Percentiles rank a stretch among this genome's conserved stretches.
Evolutionary conservation across 1,140 invertebrate species (phyloP).

Genomic region (Orussus abietinus): DNA sequence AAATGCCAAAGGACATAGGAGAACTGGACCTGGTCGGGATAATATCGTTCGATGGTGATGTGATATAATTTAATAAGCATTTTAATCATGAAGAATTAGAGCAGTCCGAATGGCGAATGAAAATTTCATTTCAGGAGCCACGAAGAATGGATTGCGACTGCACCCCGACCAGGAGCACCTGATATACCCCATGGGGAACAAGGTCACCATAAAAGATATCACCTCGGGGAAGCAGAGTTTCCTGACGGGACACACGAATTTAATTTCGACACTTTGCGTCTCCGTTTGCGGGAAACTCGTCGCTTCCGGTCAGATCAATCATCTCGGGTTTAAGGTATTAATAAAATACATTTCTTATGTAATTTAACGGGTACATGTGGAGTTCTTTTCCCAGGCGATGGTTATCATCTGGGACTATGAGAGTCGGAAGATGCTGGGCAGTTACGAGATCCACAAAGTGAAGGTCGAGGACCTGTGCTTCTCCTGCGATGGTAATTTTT

Average conservation of each 20-base stretch:
- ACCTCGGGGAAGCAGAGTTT: slow-evolving; percentile 69
- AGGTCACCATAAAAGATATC: slow-evolving; percentile 76
- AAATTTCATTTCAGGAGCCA: slow-evolving; percentile 56
- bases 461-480: slow-evolving; percentile 80
- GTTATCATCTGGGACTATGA: slow-evolving; percentile 86
- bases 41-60: slow-evolving; percentile 70
- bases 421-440: slow-evolving; percentile 57
- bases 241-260: slow-evolving; percentile 78
- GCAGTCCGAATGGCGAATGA: slow-evolving; percentile 11
- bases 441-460: slow-evolving; percentile 80
- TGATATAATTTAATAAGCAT: slow-evolving; percentile 7
- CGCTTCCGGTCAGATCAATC: slow-evolving; percentile 84
- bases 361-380: slow-evolving; percentile 1
- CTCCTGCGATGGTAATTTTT: slow-evolving; percentile 72
- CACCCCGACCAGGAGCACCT: slow-evolving; percentile 76
- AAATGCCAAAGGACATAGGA: slow-evolving; percentile 57
- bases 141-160: slow-evolving; percentile 65
- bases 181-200: slow-evolving; percentile 80
- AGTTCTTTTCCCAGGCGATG: slow-evolving; percentile 57
- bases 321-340: slow-evolving; percentile 81
- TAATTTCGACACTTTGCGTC: slow-evolving; percentile 75
- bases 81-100: slow-evolving; percentile 5
- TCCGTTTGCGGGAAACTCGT: slow-evolving; percentile 75
- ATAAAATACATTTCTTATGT: neutral
- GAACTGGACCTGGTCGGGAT: slow-evolving; percentile 62